Conservation (phyloP, 2,113 vertebrate species). For the Carassius auratus region DNA sequence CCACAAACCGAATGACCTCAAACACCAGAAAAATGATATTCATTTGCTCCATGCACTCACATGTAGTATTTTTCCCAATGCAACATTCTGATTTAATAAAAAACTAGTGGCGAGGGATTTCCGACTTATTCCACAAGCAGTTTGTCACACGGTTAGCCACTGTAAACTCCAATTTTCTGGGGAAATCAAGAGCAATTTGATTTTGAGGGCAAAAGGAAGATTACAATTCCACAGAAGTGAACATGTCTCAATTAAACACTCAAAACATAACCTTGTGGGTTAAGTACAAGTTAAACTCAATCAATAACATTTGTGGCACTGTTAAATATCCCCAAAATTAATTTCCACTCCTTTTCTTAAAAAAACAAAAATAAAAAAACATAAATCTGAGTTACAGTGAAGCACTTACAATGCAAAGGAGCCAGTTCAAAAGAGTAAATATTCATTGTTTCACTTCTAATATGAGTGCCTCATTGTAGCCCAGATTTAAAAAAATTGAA, state of each 20-base stretch:
- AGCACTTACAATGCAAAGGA: too few species aligned
- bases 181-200: constrained; percentile 29
- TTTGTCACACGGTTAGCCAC: constrained; percentile 32
- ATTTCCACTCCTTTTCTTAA: neutral
- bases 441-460: neutral
- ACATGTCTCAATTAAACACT: constrained; percentile 2
- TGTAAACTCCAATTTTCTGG: constrained; percentile 19
- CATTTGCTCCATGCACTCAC: neutral
- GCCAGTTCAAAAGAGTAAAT: too few species aligned
- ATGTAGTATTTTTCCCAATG: neutral
- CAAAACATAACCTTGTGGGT: neutral
- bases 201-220: constrained; percentile 28
- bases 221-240: constrained; percentile 13
- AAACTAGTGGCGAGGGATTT: neutral
- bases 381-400: too few species aligned
- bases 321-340: neutral
- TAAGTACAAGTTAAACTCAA: neutral
- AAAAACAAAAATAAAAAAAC: neutral
- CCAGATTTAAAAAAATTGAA: too few species aligned
- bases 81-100: constrained; percentile 20
- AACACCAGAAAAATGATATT: neutral
- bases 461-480: neutral
- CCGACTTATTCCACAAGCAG: constrained; percentile 4
- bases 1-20: neutral
- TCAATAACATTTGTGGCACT: neutral